Percentiles rank a stretch among this genome's conserved stretches.
phyloP scores from a whole-genome alignment of 1,140 invertebrate species.

The Rhopalosiphum maidis region DNA sequence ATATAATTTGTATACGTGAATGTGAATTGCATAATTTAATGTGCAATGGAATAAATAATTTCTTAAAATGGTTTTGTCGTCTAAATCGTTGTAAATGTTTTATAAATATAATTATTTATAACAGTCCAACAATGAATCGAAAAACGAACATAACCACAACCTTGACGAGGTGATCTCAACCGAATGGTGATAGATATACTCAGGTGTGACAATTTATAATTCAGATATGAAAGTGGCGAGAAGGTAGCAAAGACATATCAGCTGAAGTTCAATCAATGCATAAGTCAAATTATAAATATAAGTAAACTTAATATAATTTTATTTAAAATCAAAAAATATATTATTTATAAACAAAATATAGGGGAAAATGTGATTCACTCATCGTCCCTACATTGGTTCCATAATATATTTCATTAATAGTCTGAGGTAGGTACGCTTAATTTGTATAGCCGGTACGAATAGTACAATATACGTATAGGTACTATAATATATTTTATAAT shows the following conservation, averaged over 20 bases:
- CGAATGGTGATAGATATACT: not conserved
- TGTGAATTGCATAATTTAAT: conserved; percentile 1
- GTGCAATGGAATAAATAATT: not conserved
- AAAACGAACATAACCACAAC: conserved; percentile 3
- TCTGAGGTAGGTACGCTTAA: no score
- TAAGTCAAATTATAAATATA: no score
- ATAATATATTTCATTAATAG: no score
- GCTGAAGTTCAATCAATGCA: not conserved
- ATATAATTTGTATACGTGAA: not conserved
- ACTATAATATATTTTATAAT: not conserved
- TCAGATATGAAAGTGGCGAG: not conserved
- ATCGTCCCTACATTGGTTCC: no score
- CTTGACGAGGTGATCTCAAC: not conserved
- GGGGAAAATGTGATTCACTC: no score
- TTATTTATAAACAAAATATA: no score
- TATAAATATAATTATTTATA: not conserved
- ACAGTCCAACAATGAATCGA: not conserved
- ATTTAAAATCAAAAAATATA: no score
- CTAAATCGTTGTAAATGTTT: not conserved
- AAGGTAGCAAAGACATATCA: not conserved
- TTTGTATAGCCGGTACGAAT: not conserved
- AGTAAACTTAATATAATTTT: no score
- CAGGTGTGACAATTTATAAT: not conserved
- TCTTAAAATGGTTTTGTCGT: conserved; percentile 3
- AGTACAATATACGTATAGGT: not conserved